phyloP scores from a whole-genome alignment of 2,113 vertebrate species.

The Stomatorhinus ivindoensis region DNA sequence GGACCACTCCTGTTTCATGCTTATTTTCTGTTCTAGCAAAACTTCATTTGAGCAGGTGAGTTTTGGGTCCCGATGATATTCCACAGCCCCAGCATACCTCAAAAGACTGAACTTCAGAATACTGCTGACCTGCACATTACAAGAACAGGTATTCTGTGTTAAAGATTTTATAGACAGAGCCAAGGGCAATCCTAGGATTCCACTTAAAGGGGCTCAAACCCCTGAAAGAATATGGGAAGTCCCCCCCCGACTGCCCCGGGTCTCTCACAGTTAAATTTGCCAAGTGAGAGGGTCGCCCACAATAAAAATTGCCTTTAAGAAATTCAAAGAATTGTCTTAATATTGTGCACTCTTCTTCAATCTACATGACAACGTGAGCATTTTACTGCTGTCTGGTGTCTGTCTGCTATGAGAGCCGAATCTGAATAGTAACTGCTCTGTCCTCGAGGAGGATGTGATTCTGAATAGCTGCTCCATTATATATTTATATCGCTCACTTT shows the following conservation, averaged over 20 bases:
- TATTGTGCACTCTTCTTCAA: not conserved
- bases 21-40: not conserved
- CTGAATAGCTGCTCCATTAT: not conserved
- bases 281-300: not conserved
- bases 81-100: not conserved
- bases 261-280: not conserved
- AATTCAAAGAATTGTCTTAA: not conserved
- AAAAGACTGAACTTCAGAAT: not conserved
- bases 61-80: not conserved
- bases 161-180: not conserved
- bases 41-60: not conserved
- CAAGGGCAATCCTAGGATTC: not conserved
- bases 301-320: not conserved
- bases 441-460: not conserved
- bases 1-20: not conserved
- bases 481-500: not conserved
- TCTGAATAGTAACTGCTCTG: not conserved
- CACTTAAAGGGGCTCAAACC: not conserved
- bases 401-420: not conserved
- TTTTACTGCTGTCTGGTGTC: not conserved
- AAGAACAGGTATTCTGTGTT: not conserved
- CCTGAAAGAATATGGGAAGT: not conserved
- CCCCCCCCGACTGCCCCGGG: no score
- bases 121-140: not conserved
- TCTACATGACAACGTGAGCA: not conserved